Evolutionary conservation across 2,797 vertebrate species (phyloP).

Genomic region (Alouatta caraya): DNA sequence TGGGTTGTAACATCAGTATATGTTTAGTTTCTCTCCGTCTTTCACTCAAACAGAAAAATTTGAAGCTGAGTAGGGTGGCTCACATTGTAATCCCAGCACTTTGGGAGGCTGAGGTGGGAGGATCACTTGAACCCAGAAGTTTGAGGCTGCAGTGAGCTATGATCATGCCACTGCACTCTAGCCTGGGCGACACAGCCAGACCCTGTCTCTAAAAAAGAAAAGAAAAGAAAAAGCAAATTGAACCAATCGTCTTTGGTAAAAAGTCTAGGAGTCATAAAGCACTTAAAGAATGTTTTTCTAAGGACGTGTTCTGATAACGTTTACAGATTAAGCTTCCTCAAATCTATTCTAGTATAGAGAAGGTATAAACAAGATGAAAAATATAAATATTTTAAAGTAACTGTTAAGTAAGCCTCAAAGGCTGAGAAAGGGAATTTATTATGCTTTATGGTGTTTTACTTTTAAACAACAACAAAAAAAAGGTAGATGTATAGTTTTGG

Average conservation of each 20-base stretch:
- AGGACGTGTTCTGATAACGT: background rate
- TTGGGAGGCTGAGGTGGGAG: too few species aligned
- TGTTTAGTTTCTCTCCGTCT: background rate
- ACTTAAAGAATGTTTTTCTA: constrained; percentile 13
- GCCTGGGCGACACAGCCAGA: too few species aligned
- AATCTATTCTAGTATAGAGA: background rate
- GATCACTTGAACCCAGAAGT: too few species aligned
- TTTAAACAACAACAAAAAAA: background rate
- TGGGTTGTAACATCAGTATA: background rate
- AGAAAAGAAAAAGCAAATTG: too few species aligned
- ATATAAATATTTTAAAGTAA: constrained; percentile 30
- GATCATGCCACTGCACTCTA: too few species aligned
- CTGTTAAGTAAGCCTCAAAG: background rate
- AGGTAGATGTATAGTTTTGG: background rate
- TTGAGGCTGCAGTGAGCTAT: too few species aligned
- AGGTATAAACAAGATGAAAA: background rate
- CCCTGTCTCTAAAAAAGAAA: too few species aligned
- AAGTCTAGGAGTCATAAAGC: background rate
- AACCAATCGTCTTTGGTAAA: background rate
- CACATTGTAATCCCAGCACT: too few species aligned
- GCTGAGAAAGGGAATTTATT: background rate
- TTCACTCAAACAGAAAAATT: constrained; percentile 10
- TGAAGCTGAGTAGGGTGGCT: background rate
- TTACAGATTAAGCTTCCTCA: constrained; percentile 6
- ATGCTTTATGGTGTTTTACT: background rate